Evolutionary conservation across 2,888 invertebrate genomes (phyloP).

Genomic region (Drosophila colorata): DNA sequence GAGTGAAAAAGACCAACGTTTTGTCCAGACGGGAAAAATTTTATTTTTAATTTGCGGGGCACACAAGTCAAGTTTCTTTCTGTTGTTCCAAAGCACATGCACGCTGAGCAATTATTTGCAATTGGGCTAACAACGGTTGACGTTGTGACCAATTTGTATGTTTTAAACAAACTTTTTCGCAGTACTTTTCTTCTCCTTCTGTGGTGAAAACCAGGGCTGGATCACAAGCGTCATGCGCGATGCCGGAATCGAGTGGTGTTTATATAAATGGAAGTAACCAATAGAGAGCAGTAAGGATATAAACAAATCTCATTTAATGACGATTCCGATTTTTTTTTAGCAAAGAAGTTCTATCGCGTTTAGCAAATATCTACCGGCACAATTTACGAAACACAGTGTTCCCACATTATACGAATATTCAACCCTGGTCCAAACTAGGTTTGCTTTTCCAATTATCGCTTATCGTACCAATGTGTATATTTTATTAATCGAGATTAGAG

Average conservation of each 20-base stretch:
- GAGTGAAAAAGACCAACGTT: conserved; percentile 76
- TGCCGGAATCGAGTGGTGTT: conserved; percentile 43
- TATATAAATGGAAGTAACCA: conserved; percentile 26
- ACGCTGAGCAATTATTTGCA: conserved; percentile 37
- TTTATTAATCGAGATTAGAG: conserved; percentile 19
- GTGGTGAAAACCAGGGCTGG: conserved; percentile 62
- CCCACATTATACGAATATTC: conserved; percentile 40
- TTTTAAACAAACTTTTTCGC: conserved; percentile 69
- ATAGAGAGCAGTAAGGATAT: not conserved
- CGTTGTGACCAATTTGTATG: conserved; percentile 65
- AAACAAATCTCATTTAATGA: conserved; percentile 1
- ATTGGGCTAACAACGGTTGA: conserved; percentile 57
- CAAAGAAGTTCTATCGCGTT: conserved; percentile 1
- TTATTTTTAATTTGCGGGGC: conserved; percentile 28
- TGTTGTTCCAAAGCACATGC: conserved; percentile 36
- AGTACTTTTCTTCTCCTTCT: conserved; percentile 69
- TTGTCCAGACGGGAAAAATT: conserved; percentile 52
- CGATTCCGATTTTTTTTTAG: conserved; percentile 7
- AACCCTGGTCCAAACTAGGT: conserved; percentile 28
- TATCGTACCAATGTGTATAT: conserved; percentile 6
- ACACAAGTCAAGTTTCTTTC: conserved; percentile 27
- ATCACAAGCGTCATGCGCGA: conserved; percentile 62
- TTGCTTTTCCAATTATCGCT: conserved; percentile 37
- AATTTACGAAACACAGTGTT: conserved; percentile 45
- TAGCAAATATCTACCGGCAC: conserved; percentile 49